These are phyloP conservation scores for Xylophagus ater DNA, from an alignment of 2,888 invertebrate genomes.

Conservation along the genomic window DNA sequence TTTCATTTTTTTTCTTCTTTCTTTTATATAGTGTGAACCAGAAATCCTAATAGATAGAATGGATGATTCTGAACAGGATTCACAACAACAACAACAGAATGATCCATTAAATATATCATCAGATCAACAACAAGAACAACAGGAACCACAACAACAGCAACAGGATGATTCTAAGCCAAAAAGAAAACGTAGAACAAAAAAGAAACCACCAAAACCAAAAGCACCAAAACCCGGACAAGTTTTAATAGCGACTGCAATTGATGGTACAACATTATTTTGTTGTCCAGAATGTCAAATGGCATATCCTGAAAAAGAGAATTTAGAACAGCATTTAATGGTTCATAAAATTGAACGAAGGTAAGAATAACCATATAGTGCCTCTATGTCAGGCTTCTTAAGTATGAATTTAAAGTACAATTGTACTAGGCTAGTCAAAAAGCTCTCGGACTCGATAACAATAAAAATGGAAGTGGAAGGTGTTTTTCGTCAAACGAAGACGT, in stretches of 20 bases:
- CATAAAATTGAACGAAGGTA: conserved; percentile 66
- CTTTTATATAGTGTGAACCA: conserved; percentile 31
- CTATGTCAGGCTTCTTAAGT: too few relatives aligned
- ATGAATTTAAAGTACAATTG: too few relatives aligned
- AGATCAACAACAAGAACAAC: conserved; percentile 34
- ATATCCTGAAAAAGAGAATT: conserved; percentile 64
- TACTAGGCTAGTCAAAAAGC: too few relatives aligned
- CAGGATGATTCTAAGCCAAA: conserved; percentile 25
- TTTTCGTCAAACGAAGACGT: too few relatives aligned
- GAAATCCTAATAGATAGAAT: conserved; percentile 30
- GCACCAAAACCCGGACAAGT: conserved; percentile 72
- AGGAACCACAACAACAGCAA: conserved; percentile 26
- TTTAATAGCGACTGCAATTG: conserved; percentile 60
- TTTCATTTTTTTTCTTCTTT: too few relatives aligned
- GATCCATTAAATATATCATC: not conserved
- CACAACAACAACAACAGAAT: not conserved
- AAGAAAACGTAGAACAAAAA: conserved; percentile 64
- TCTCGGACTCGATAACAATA: too few relatives aligned
- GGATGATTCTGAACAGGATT: too few relatives aligned
- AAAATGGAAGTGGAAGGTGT: too few relatives aligned
- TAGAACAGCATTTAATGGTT: conserved; percentile 64
- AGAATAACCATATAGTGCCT: too few relatives aligned
- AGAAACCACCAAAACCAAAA: conserved; percentile 65
- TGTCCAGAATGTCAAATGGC: conserved; percentile 76
- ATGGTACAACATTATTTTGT: conserved; percentile 64